Base-by-base conservation (phyloP, 2,888 invertebrate species). In the Hofmannophila pseudospretella region DNA sequence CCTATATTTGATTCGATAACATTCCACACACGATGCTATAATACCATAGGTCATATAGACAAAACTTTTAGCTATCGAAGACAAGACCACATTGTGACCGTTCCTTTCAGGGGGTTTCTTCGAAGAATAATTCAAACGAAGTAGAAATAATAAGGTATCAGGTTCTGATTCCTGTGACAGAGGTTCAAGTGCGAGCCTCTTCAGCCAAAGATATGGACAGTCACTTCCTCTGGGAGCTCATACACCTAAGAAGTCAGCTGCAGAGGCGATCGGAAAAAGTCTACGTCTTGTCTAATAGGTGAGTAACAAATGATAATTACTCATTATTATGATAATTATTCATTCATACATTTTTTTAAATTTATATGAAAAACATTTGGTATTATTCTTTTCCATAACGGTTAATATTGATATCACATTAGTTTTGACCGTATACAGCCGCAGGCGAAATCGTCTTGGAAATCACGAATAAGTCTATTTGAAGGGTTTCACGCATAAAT, bases 81-180 rank as follows among this genome's bases (percentile, higher is more conserved):
- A 16, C 16, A 4, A 4, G 3, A 16, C 16, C 16, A 16, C 3
- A 16, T 16, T 23, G 4, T 23, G 8, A 23, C 3, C 23, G 5
- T 27, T 12, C 3, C 43, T 50, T 60, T 14, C 63, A 96, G 96
- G 96, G 96, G 34, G 96, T 95, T 43, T 93, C 95, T 19, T 95
- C 94, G 54, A 96, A 96, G 82, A 91, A 92, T 58, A 92, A 92
- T 63, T 93, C 94, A 34, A 95, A 93, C 57, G 97, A 97, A 79
- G 96, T 97, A 48, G 98, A 98, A 88, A 96, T 97, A 62, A 97
- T 97, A 70, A 90, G 97, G 55, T 98, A 97, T 84, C 97, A 98
- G 85, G 97, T 97, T 41, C 88, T 98, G 51, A 98, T 98, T 61
- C 98, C 98, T 0, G 98, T 98, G 28, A 97, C 97, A 11, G 98